phyloP scores from a whole-genome alignment of 2,888 invertebrate genomes.

The Seira ritae region DNA sequence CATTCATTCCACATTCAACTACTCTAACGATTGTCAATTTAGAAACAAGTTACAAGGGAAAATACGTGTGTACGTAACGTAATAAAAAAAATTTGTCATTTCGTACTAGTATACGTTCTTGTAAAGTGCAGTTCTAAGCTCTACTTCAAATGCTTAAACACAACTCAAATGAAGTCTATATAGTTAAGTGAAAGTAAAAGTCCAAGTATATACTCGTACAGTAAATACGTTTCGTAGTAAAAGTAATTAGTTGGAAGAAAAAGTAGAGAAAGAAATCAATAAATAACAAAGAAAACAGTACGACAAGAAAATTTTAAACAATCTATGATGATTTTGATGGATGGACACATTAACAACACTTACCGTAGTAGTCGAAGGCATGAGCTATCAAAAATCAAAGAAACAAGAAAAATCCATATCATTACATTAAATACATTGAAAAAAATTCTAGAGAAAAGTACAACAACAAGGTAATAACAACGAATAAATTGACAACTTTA shows the following conservation, averaged over 20 bases:
- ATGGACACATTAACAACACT: constrained; percentile 80
- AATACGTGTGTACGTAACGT: background rate
- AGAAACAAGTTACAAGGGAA: too few relatives aligned
- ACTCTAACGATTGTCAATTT: background rate
- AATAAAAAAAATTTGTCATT: background rate
- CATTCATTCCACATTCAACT: background rate
- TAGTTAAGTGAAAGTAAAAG: background rate
- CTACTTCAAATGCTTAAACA: background rate
- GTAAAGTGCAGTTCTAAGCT: background rate
- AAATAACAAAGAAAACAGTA: background rate
- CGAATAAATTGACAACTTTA: background rate
- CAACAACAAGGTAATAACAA: constrained; percentile 31
- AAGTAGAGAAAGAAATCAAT: background rate
- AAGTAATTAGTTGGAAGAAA: background rate
- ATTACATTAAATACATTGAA: constrained; percentile 36
- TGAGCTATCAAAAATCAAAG: constrained; percentile 82
- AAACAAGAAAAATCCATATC: constrained; percentile 75
- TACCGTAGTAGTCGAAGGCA: constrained; percentile 99
- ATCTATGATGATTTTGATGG: background rate
- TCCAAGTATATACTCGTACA: too few relatives aligned
- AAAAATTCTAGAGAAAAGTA: constrained; percentile 9
- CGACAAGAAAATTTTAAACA: background rate
- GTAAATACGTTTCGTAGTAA: too few relatives aligned
- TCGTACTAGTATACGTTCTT: too few relatives aligned
- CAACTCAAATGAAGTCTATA: background rate